A percentile compares a stretch with the other conserved stretches of the same genome.
phyloP scores from a whole-genome alignment of 2,113 vertebrate species.

The Castor canadensis region DNA sequence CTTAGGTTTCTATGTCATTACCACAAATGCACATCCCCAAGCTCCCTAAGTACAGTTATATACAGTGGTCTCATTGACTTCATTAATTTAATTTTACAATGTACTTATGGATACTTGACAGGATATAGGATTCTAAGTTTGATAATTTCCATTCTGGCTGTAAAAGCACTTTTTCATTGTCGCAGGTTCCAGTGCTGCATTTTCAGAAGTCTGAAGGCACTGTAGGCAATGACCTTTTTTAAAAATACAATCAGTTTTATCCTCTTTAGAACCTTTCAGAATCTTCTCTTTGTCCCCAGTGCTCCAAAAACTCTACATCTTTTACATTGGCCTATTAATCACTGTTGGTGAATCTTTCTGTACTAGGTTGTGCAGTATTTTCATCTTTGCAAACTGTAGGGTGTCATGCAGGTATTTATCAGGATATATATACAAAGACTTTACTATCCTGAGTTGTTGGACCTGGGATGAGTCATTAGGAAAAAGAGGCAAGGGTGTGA shows the following conservation, averaged over 20 bases:
- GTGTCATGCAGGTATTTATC: neutral
- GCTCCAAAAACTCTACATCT: neutral
- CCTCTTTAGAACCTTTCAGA: neutral
- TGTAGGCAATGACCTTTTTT: neutral
- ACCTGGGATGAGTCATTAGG: no score
- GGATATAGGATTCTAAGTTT: neutral
- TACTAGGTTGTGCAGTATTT: neutral
- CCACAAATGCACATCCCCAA: neutral
- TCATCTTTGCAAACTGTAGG: neutral
- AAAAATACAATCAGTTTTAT: neutral
- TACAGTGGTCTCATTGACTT: neutral
- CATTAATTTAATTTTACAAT: neutral
- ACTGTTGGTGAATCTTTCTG: neutral
- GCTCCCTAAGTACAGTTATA: neutral
- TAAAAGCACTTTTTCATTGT: neutral
- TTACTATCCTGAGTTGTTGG: neutral
- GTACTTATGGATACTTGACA: neutral
- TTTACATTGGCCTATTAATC: neutral
- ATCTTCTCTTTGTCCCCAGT: neutral
- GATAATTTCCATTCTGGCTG: neutral
- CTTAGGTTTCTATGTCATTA: neutral
- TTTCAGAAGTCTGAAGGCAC: neutral
- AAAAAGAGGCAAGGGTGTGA: neutral
- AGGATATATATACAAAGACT: neutral
- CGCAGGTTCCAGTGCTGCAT: neutral